These are phyloP conservation scores for Puntigrus tetrazona DNA, from an alignment of 2,113 vertebrate genomes.

Conservation along the genomic window DNA sequence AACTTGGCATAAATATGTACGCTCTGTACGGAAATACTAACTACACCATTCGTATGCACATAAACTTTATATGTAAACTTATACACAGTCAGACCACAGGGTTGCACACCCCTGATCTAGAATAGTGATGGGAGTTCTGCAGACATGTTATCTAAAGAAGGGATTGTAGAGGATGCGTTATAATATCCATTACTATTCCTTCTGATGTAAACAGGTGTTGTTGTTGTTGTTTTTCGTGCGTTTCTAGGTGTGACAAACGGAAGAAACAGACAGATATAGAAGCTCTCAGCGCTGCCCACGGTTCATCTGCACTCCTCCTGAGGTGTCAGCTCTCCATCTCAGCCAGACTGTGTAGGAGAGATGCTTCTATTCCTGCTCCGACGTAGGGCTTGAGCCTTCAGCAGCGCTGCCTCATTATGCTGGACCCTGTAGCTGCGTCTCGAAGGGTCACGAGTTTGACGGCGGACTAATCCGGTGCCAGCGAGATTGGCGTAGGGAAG, in stretches of 20 bases:
- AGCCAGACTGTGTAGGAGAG: slow-evolving; percentile 75
- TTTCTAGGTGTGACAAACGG: slow-evolving; percentile 45
- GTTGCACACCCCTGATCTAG: no score
- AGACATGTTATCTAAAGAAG: no score
- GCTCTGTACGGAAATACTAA: no score
- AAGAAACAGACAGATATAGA: slow-evolving; percentile 54
- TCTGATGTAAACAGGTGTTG: slow-evolving; percentile 47
- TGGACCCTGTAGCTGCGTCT: not conserved
- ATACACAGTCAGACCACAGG: no score
- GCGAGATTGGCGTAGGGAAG: not conserved
- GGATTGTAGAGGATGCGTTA: not conserved
- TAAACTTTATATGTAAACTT: no score
- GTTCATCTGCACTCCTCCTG: slow-evolving; percentile 70
- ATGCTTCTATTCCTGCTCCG: slow-evolving; percentile 68
- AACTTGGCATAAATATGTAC: no score
- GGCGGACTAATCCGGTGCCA: not conserved
- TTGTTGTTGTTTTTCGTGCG: slow-evolving; percentile 10
- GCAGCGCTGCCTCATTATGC: not conserved
- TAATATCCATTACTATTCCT: not conserved
- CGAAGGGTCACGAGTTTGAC: not conserved
- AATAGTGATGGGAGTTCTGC: no score
- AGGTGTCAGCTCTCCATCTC: slow-evolving; percentile 70
- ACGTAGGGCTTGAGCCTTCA: not conserved
- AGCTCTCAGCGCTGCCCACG: slow-evolving; percentile 61
- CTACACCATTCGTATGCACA: no score